A percentile compares a stretch with the other conserved stretches of the same genome.
These are phyloP conservation scores for Operophtera brumata DNA, from an alignment of 2,888 invertebrate genomes.

Conservation along the genomic window DNA sequence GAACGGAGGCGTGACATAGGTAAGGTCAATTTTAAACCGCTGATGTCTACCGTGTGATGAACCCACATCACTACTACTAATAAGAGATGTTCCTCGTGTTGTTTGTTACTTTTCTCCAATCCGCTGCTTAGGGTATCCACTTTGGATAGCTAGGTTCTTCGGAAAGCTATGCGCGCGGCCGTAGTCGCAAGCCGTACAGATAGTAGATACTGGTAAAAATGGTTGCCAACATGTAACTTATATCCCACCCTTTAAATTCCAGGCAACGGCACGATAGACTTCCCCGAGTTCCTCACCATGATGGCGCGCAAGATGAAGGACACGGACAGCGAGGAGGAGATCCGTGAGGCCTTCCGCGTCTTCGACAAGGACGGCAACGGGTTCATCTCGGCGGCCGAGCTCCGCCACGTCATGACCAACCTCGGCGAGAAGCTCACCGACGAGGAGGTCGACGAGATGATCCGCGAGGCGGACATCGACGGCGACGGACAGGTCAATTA, in stretches of 20 bases:
- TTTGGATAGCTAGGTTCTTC: too few relatives aligned
- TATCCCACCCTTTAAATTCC: conserved; percentile 34
- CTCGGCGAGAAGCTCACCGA: conserved; percentile 99
- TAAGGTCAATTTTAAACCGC: too few relatives aligned
- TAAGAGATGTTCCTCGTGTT: too few relatives aligned
- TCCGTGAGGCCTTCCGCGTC: conserved; percentile 99
- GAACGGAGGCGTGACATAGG: too few relatives aligned
- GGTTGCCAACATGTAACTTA: neutral
- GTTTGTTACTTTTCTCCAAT: too few relatives aligned
- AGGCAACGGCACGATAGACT: conserved; percentile 99
- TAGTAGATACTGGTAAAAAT: too few relatives aligned
- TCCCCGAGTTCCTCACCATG: conserved; percentile 99
- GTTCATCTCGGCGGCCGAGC: conserved; percentile 98
- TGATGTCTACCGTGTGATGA: too few relatives aligned
- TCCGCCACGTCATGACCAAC: conserved; percentile 99
- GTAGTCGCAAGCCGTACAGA: too few relatives aligned
- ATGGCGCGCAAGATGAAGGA: conserved; percentile 99
- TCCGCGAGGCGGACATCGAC: conserved; percentile 99
- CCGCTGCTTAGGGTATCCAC: too few relatives aligned
- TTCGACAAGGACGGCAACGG: conserved; percentile 99
- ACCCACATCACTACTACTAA: too few relatives aligned
- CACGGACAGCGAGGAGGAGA: conserved; percentile 99
- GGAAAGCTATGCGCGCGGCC: too few relatives aligned
- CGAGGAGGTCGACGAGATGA: conserved; percentile 99
- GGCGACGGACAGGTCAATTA: conserved; percentile 99